Evolutionary conservation across 2,797 vertebrate genomes (phyloP), one percentile per base, ranked within the genome.

Genomic region (Enteromius anoplus): DNA sequence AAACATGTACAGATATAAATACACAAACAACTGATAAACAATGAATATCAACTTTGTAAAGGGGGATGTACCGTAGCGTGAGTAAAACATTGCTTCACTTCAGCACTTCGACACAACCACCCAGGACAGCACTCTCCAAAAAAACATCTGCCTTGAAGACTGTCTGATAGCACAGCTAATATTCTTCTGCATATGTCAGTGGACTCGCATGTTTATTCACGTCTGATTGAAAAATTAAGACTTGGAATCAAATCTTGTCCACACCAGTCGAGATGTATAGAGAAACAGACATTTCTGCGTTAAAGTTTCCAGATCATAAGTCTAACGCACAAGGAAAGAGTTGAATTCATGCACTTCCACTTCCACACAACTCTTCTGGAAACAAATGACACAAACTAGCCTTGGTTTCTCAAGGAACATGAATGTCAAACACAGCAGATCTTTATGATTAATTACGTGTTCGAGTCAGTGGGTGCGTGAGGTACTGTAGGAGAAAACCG

Each of bases 31-130:
- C 45, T n/a, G 84, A 83, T 85, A 71, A 84, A 75, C 69, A 75
- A 82, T 10, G 0, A 72, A 90, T 65, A 55, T 66, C 29, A 51
- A 19, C 75, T 81, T 34, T 72, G 83, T 85, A 70, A 62, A 32
- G 88, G 68, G 81, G 75, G 84, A 87, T 88, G 86, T 88, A 90
- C 68, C 80, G 12, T 80, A 77, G 69, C 65, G 83, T 55, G 81
- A 87, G 70, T 87, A 85, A 90, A 92, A 88, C 84, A 91, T 87
- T 87, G 83, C 90, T 86, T 92, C 85, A 90, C 90, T 87, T 90
- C 86, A 90, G 82, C 88, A 90, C 89, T 90, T 86, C 88, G 64
- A 81, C 90, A 88, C 82, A 71, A 82, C 71, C 71, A 80, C 80
- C 70, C 53, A 75, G 34, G 64, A 55, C 32, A 40, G 70, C 60